Conservation (phyloP, 2,797 vertebrate genomes). For the Galago senegalensis region DNA sequence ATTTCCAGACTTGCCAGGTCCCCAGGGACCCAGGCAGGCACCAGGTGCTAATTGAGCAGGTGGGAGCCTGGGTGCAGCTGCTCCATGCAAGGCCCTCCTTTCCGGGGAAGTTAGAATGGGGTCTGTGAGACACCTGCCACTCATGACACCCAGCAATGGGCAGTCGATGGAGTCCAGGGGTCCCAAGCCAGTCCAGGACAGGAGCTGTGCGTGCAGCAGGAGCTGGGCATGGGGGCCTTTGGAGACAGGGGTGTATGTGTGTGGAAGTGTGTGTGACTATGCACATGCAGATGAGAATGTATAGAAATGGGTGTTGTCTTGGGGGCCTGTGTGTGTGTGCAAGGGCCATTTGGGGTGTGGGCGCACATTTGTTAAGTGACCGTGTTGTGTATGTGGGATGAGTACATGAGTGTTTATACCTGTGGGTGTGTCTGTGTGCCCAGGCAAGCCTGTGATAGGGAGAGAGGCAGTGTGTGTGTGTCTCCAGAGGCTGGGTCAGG, state of each 20-base stretch:
- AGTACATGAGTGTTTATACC: not conserved
- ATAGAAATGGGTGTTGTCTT: not conserved
- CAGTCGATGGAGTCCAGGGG: not conserved
- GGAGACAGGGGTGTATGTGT: not conserved
- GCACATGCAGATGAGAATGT: not conserved
- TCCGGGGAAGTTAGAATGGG: not conserved
- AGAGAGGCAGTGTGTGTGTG: not conserved
- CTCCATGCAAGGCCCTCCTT: accelerated
- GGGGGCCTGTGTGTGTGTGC: not conserved
- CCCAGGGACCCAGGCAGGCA: not conserved
- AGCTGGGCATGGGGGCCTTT: not conserved
- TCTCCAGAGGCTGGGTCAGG: not conserved
- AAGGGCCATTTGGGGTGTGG: not conserved
- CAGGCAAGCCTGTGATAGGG: not conserved
- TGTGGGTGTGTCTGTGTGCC: not conserved
- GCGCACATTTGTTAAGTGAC: not conserved
- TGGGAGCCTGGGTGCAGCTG: accelerated
- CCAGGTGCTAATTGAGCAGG: constrained; percentile 62
- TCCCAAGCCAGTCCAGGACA: not conserved
- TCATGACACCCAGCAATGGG: not conserved
- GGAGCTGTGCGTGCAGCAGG: not conserved
- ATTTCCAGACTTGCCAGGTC: constrained; percentile 19
- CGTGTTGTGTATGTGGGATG: not conserved
- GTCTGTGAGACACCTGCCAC: accelerated
- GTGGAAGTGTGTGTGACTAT: not conserved